A percentile compares a stretch with the other conserved stretches of the same genome.
Evolutionary conservation across 2,797 vertebrate species (phyloP).

Genomic region (Crypturellus tataupa): DNA sequence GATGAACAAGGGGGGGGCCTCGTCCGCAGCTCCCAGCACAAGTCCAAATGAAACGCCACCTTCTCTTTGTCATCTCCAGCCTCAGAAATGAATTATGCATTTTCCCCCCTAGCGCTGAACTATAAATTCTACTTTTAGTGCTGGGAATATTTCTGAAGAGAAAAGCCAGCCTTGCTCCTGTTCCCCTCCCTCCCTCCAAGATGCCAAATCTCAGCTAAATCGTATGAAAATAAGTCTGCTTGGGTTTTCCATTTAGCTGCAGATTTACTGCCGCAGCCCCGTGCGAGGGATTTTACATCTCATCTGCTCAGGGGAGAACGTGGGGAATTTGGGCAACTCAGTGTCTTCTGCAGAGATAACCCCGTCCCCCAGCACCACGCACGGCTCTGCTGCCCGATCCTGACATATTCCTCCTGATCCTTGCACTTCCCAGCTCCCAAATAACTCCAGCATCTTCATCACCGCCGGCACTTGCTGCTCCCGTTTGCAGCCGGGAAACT

Average conservation of each 20-base stretch:
- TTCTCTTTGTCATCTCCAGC: neutral
- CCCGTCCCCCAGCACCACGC: neutral
- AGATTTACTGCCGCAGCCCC: neutral
- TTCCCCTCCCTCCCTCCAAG: neutral
- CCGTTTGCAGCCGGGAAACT: too few relatives aligned
- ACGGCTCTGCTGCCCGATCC: neutral
- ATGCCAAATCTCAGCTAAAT: neutral
- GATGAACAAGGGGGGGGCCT: too few relatives aligned
- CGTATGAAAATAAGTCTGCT: neutral
- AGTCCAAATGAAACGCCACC: neutral
- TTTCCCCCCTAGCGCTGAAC: neutral
- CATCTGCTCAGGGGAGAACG: neutral
- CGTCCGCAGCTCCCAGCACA: fast-evolving
- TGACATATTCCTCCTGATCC: fast-evolving
- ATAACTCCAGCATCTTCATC: neutral
- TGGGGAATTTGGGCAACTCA: neutral
- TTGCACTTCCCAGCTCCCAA: neutral
- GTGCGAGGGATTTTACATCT: neutral
- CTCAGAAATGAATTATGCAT: conserved; percentile 25
- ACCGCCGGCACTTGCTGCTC: too few relatives aligned
- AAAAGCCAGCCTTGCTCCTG: neutral
- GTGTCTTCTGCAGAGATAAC: neutral
- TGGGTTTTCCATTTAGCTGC: neutral
- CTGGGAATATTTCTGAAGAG: neutral
- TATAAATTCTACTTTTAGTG: neutral